Base-by-base conservation (phyloP, 2,888 invertebrate species). In the Chrysolina oricalcia region DNA sequence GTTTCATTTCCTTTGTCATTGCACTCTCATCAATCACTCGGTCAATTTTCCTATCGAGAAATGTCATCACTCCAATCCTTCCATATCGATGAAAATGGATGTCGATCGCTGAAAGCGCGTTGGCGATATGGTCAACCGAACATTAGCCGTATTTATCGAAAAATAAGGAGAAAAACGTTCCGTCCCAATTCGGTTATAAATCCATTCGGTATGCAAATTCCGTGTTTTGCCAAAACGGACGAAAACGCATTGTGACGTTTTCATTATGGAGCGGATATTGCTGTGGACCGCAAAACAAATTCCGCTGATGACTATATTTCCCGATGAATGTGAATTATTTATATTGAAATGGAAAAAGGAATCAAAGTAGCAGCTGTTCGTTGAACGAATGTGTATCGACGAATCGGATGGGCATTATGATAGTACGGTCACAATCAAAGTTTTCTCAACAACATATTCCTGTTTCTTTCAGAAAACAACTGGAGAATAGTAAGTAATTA, bases 241-340 rank as follows among this genome's bases (percentile, higher is more conserved):
- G 63, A 41, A 72, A 74, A 74, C 66, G 69, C 73, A 74, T 72
- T 71, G 56, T 71, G 70, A 72, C 74, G 68, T 78, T 78, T 78
- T 78, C 74, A 78, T 76, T 78, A 78, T 70, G 67, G 59, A 62
- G 27, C 71, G 78, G 75, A 78, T 75, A 78, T 78, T 75, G 69
- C 66, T 63, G 64, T 48, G 67, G 56, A 70, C 76, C 76, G 59
- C 76, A 78, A 76, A 74, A 76, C 78, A 78, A 76, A 78, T 76
- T 78, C 64, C 74, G 64, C 74, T 76, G 75, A 76, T 74, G 78
- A 76, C 74, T 59, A 68, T 74, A 74, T 78, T 76, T 76, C 64
- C 72, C 72, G 65, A 78, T 74, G 67, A 48, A 72, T 67, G 76
- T 74, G 73, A 74, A 76, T 78, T 76, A 74, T 76, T 76, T 74